A percentile compares a stretch with the other conserved stretches of the same genome.
phyloP scores from a whole-genome alignment of 1,140 invertebrate genomes.

The Episyrphus balteatus region DNA sequence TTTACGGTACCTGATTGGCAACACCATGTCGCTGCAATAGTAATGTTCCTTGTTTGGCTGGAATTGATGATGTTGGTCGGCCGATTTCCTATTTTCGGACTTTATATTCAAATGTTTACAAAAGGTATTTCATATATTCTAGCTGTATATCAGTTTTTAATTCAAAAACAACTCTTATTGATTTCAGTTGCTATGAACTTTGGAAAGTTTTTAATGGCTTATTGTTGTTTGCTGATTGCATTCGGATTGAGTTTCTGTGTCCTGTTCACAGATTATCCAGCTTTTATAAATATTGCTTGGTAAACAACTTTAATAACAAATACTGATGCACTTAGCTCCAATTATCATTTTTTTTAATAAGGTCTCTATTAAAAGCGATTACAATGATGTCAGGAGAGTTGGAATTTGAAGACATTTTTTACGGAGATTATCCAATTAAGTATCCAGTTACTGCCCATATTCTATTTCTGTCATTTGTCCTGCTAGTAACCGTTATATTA shows the following conservation, averaged over 20 bases:
- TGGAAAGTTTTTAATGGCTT: conserved; percentile 68
- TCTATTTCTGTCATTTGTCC: conserved; percentile 63
- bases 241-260: conserved; percentile 69
- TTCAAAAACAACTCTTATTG: not conserved
- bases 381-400: conserved; percentile 84
- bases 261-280: conserved; percentile 61
- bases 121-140: conserved; percentile 44
- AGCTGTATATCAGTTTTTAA: too few relatives aligned
- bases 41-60: conserved; percentile 65
- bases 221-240: conserved; percentile 65
- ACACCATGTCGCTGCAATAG: conserved; percentile 65
- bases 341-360: not conserved
- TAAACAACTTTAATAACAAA: conserved; percentile 1
- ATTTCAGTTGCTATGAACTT: conserved; percentile 66
- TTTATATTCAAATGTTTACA: conserved; percentile 79
- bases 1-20: conserved; percentile 48
- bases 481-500: conserved; percentile 73
- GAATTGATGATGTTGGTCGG: conserved; percentile 75
- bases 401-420: conserved; percentile 76
- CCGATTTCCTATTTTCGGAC: conserved; percentile 70
- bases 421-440: conserved; percentile 41
- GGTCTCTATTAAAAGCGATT: conserved; percentile 62
- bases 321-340: not conserved
- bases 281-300: conserved; percentile 48
- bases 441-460: conserved; percentile 60